phyloP scores from a whole-genome alignment of 37 sponge, comb jelly and placozoan genomes.

The Beroe forskalii region DNA sequence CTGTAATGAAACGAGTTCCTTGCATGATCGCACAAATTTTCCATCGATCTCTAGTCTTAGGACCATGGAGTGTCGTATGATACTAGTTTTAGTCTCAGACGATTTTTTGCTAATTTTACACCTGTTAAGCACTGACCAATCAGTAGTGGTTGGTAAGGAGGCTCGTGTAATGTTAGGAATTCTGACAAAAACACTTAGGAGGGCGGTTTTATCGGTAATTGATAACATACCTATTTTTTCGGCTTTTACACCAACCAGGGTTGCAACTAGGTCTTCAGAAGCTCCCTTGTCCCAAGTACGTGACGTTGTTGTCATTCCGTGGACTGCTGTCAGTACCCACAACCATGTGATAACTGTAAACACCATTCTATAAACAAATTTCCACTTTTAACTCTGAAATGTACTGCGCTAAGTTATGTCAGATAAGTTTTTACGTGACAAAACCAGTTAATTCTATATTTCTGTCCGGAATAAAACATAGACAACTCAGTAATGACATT shows the following conservation, averaged over 20 bases:
- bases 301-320: neutral
- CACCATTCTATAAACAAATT: neutral
- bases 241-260: neutral
- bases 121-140: neutral
- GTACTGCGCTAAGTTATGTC: neutral
- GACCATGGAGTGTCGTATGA: neutral
- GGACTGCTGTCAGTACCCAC: neutral
- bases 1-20: neutral
- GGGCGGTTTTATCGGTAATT: neutral
- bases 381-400: neutral
- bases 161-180: neutral
- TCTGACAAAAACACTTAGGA: conserved; percentile 24
- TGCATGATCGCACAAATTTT: neutral
- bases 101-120: neutral
- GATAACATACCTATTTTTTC: conserved; percentile 54
- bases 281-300: conserved; percentile 17
- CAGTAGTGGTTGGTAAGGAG: neutral
- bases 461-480: neutral
- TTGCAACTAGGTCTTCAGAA: neutral
- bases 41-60: neutral
- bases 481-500: neutral
- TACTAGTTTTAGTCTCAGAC: neutral
- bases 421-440: neutral
- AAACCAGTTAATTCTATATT: neutral
- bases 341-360: neutral